Conservation (phyloP, 2,113 vertebrate genomes). For the Grammomys dolichurus region DNA sequence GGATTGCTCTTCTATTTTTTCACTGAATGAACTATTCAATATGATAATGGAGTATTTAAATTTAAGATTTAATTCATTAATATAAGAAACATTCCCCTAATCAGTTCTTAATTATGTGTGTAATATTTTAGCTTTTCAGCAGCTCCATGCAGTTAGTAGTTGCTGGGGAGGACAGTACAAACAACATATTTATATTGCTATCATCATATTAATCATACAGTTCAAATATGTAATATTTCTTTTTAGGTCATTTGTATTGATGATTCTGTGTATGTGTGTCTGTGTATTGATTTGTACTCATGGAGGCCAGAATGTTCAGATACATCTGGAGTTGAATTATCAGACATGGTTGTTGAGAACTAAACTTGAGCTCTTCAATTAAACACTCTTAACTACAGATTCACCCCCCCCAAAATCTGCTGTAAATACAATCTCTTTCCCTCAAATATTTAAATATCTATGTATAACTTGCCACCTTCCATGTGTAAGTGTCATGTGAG, state of each 20-base stretch:
- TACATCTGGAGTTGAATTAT: not conserved
- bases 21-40: not conserved
- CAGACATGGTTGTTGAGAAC: not conserved
- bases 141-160: not conserved
- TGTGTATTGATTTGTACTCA: not conserved
- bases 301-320: not conserved
- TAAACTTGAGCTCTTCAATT: too few relatives aligned
- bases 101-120: not conserved
- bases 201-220: not conserved
- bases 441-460: not conserved
- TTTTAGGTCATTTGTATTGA: not conserved
- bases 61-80: not conserved
- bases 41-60: not conserved
- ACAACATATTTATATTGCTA: not conserved
- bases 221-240: not conserved
- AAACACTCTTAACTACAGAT: too few relatives aligned
- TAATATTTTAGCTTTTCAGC: not conserved
- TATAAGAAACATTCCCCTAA: conserved; percentile 8
- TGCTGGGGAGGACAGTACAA: not conserved
- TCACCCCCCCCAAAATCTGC: not conserved
- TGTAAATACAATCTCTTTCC: not conserved
- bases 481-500: not conserved
- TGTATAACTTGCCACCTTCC: not conserved
- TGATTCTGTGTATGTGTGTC: not conserved
- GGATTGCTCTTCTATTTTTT: not conserved